These are phyloP conservation scores for Zaprionus ghesquierei DNA, from an alignment of 1,140 invertebrate genomes.

Conservation along the genomic window DNA sequence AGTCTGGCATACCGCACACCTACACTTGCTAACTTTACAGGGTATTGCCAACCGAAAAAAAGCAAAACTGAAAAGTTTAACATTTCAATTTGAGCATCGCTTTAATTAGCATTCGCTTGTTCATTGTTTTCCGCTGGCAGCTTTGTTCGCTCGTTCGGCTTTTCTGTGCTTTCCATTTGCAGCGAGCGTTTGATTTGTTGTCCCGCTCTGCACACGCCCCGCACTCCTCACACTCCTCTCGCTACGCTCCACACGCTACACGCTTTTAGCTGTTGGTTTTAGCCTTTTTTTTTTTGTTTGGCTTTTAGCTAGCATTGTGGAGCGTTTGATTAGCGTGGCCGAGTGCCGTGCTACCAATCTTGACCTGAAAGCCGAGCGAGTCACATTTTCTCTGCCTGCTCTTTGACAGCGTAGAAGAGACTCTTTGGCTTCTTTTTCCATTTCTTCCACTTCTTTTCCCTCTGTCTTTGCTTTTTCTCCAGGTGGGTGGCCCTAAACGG, in stretches of 20 bases:
- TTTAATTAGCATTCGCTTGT: constrained; percentile 78
- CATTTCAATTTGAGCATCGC: constrained; percentile 76
- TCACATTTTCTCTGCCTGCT: constrained; percentile 48
- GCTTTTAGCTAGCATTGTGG: constrained; percentile 40
- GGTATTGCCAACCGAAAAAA: constrained; percentile 7
- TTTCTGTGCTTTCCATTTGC: constrained; percentile 45
- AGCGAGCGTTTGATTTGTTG: constrained; percentile 46
- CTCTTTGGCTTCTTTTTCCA: neutral
- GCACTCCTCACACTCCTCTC: constrained; percentile 7
- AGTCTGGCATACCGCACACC: neutral
- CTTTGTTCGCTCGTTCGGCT: constrained; percentile 3
- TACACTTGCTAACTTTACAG: constrained; percentile 5
- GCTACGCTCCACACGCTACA: constrained; percentile 44
- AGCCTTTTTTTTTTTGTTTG: constrained; percentile 44
- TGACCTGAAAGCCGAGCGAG: constrained; percentile 53
- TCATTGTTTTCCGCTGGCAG: constrained; percentile 60
- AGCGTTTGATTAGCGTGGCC: constrained; percentile 67
- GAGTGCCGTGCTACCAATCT: constrained; percentile 53
- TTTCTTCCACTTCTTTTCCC: neutral
- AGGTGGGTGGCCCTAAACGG: constrained; percentile 75
- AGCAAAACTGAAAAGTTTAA: constrained; percentile 61
- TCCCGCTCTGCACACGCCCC: constrained; percentile 8
- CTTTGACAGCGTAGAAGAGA: constrained; percentile 38
- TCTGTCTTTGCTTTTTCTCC: constrained; percentile 25
- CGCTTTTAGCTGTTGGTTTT: constrained; percentile 49